Percentiles rank a stretch among this genome's conserved stretches.
These are phyloP conservation scores for Smittia aterrima DNA, from an alignment of 2,888 invertebrate genomes.

Conservation along the genomic window DNA sequence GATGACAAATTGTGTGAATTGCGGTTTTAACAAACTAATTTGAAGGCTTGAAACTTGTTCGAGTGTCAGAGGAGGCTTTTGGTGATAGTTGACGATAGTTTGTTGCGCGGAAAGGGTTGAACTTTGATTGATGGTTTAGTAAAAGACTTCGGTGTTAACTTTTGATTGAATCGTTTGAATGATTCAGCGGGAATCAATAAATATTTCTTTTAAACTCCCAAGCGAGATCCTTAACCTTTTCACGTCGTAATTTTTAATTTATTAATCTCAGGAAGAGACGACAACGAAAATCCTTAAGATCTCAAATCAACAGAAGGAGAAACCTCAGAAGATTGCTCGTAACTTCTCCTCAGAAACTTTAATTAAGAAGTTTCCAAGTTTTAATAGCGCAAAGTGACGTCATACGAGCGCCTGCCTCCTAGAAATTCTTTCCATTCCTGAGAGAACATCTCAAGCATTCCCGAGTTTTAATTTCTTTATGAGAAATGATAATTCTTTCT, in stretches of 20 bases:
- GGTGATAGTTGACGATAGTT: background rate
- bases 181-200: too few relatives aligned
- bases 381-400: conserved; percentile 13
- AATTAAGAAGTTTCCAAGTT: conserved; percentile 14
- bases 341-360: background rate
- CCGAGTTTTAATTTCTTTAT: background rate
- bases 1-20: conserved; percentile 13
- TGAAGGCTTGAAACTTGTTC: background rate
- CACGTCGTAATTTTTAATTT: conserved; percentile 29
- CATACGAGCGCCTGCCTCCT: background rate
- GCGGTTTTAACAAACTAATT: conserved; percentile 5
- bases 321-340: background rate
- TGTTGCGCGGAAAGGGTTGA: too few relatives aligned
- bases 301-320: background rate
- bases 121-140: too few relatives aligned
- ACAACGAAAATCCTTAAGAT: background rate
- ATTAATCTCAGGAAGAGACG: conserved; percentile 10
- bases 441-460: background rate
- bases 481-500: conserved; percentile 24
- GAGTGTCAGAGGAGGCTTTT: background rate
- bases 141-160: too few relatives aligned
- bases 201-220: too few relatives aligned
- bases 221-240: too few relatives aligned
- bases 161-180: too few relatives aligned
- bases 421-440: background rate